Evolutionary conservation across 2,797 vertebrate genomes (phyloP), one percentile per base, ranked within the genome.

Genomic region (Halcyon badia): DNA sequence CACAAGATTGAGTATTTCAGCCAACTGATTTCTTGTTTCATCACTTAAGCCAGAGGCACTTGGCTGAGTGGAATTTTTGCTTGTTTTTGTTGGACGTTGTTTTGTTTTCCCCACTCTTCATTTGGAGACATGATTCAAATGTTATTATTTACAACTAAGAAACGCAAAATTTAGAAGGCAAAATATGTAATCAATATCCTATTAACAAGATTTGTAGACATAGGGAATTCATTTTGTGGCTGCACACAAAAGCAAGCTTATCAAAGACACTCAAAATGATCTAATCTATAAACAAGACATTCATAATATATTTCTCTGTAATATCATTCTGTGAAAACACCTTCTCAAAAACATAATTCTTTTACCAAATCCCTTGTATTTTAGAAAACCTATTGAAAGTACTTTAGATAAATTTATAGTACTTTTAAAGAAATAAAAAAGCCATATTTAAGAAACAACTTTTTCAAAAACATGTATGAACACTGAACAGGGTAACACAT

Each of bases 101-200:
- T 87, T 62, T 57, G 3, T 68, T 89, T 80, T 90, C 44, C 33
- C 30, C 42, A 41, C 20, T 6, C 56, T 66, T 87, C 30, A 79
- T 91, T 79, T 52, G n/a, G 69, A 91, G 20, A 61, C 37, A 72
- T 57, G 22, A 68, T 92, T 96, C 68, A 79, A 91, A 94, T 82
- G 26, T 10, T n/a, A 39, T 79, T 76, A 81, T 71, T 84, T 93
- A 52, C 13, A 66, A 56, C 26, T 48, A 77, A 82, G 60, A 89
- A 91, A 76, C 22, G 14, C 7, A 73, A 92, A 77, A 94, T 80
- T 82, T 60, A 86, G 83, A 86, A 85, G 16, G 25, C 21, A 84
- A 94, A 93, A 83, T 70, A 84, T 37, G 30, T 28, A 93, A 62
- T 93, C 87, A 79, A 91, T 91, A 95, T 25, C 14, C 44, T 90